phyloP scores from a whole-genome alignment of 2,113 vertebrate genomes.

The Entomyzon cyanotis region DNA sequence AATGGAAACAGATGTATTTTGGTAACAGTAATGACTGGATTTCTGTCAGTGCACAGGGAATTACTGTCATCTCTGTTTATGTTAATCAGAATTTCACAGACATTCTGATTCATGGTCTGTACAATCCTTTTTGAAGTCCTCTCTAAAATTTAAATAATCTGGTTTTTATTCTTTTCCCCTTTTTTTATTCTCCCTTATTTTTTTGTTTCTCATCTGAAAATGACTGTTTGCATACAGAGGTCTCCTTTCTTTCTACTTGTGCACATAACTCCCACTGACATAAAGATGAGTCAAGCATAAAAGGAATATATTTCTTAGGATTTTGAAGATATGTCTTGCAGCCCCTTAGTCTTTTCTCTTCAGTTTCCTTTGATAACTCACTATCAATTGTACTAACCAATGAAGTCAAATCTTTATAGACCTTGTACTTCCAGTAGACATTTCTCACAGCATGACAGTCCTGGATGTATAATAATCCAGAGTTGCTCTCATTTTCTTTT shows the following conservation, averaged over 20 bases:
- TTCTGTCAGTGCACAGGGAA: not conserved
- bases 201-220: not conserved
- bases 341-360: not conserved
- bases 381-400: not conserved
- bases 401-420: not conserved
- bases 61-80: not conserved
- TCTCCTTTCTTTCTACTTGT: not conserved
- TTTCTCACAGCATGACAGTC: not conserved
- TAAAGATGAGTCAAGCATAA: not conserved
- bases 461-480: not conserved
- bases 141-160: not conserved
- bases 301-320: not conserved
- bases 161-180: not conserved
- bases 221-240: not conserved
- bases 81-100: slow-evolving; percentile 1
- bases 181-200: not conserved
- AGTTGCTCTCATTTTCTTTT: not conserved
- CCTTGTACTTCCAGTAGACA: not conserved
- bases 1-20: not conserved
- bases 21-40: not conserved
- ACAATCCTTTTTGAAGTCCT: not conserved
- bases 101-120: not conserved
- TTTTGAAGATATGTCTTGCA: not conserved
- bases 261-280: not conserved
- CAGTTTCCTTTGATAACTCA: not conserved